phyloP scores from a whole-genome alignment of 1,140 invertebrate species.

The Daktulosphaira vitifoliae region DNA sequence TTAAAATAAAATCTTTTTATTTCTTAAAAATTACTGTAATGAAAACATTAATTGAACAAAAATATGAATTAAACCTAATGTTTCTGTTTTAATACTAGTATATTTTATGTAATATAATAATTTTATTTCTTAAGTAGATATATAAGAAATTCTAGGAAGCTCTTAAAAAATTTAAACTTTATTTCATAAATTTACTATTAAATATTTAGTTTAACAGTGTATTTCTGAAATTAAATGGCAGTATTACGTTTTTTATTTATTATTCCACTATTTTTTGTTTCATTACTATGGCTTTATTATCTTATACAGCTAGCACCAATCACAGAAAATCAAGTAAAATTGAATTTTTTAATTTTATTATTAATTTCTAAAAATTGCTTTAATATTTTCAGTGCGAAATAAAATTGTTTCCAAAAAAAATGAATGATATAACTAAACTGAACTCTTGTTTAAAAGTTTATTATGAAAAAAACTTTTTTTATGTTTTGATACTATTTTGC shows the following conservation, averaged over 20 bases:
- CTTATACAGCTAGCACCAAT: conserved; percentile 4
- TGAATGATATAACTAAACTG: background rate
- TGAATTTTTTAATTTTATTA: background rate
- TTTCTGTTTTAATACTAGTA: too few relatives aligned
- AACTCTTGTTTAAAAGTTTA: conserved; percentile 3
- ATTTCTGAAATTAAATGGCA: conserved; percentile 1
- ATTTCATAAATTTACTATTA: too few relatives aligned
- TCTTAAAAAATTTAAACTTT: too few relatives aligned
- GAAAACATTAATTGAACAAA: too few relatives aligned
- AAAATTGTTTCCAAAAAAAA: background rate
- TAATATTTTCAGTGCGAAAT: background rate
- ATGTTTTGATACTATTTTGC: conserved; percentile 3
- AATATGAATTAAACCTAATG: too few relatives aligned
- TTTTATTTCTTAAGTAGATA: too few relatives aligned
- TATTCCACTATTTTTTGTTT: background rate
- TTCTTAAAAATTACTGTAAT: too few relatives aligned
- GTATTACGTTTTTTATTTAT: background rate
- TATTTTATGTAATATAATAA: too few relatives aligned
- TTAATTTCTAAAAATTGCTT: background rate
- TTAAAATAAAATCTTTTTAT: too few relatives aligned
- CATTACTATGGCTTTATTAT: background rate
- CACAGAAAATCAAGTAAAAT: conserved; percentile 10
- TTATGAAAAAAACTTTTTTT: background rate
- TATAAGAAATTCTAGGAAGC: too few relatives aligned
- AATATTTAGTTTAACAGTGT: too few relatives aligned